Conservation (phyloP, 2,113 vertebrate species). For the Seriola rivoliana region DNA sequence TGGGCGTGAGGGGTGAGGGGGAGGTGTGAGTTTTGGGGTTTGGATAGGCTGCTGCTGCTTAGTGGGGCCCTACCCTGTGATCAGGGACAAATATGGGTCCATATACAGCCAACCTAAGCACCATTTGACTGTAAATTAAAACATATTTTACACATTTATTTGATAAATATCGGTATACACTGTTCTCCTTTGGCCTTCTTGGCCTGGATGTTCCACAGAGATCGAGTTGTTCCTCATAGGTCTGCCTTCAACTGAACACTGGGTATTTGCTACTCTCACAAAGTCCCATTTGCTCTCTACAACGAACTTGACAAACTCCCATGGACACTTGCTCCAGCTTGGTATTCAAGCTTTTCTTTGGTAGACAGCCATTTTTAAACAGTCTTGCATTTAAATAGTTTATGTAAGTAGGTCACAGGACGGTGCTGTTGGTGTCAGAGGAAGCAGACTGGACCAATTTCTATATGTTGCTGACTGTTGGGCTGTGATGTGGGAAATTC, state of each 20-base stretch:
- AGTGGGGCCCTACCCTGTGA: conserved; percentile 66
- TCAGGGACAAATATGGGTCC: conserved; percentile 78
- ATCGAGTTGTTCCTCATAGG: conserved; percentile 80
- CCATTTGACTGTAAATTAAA: conserved; percentile 60
- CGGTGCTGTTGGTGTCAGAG: conserved; percentile 81
- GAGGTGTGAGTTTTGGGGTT: conserved; percentile 37
- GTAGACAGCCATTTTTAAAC: conserved; percentile 44
- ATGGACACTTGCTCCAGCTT: conserved; percentile 23
- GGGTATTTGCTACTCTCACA: conserved; percentile 31
- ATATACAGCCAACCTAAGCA: conserved; percentile 82
- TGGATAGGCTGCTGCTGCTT: conserved; percentile 47
- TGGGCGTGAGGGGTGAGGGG: conserved; percentile 38
- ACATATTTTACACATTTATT: conserved; percentile 61
- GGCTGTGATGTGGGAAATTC: conserved; percentile 81
- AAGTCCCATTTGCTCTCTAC: conserved; percentile 30
- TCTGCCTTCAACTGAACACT: conserved; percentile 57
- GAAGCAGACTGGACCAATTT: conserved; percentile 94
- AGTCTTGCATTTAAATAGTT: conserved; percentile 53
- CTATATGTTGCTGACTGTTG: conserved; percentile 85
- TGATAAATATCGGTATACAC: conserved; percentile 73
- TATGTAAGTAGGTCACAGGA: conserved; percentile 33
- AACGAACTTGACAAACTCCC: conserved; percentile 21
- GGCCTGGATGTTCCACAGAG: conserved; percentile 66
- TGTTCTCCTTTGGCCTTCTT: conserved; percentile 66
- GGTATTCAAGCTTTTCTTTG: conserved; percentile 51